Base-by-base conservation (phyloP, 2,113 vertebrate species). In the Myotis lucifugus region DNA sequence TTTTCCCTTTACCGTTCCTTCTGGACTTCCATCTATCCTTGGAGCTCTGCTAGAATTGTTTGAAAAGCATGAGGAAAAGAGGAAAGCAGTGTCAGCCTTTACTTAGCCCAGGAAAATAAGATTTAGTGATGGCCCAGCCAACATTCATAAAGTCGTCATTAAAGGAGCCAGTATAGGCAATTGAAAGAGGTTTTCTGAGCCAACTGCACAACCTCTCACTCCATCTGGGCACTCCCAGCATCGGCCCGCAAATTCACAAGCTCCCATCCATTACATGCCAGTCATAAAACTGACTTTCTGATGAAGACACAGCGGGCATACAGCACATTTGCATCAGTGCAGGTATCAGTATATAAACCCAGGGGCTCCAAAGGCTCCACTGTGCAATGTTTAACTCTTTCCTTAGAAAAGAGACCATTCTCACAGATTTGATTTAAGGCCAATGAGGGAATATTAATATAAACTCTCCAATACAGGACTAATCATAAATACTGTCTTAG, bases 401-500 rank as follows among this genome's bases (percentile, higher is more conserved):
- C 27, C 52, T 77, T 34, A 59, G 40, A 56, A 64, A 40, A 37
- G 21, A 37, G 37, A 61, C 14, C 67, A 11, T 59, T 91, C 72
- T 84, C 77, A 83, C 37, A 72, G 32, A 89, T 37, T 32, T 72
- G 10, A 64, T 46, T 11, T 37, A 84, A 92, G 6, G 59, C 85
- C 88, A 92, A n/a, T 29, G 25, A 72, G 34, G 29, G 37, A 46
- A 10, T 52, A 42, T 70, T 27, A 72, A 21, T 64, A 85, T 86
- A 87, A 94, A 84, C 12, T 79, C 76, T 32, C 13, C 6, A 73
- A 81, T 81, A 42, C 10, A 81, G 42, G 19, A 59, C 78, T 90
- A 13, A 73, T 76, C 61, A 74, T 76, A 95, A 95, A 52, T 56
- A 73, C 21, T 48, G 5, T 73, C 86, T 91, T 77, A 87, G 67